A percentile compares a stretch with the other conserved stretches of the same genome.
Evolutionary conservation across 2,888 invertebrate genomes (phyloP).

Genomic region (Trilocha varians): DNA sequence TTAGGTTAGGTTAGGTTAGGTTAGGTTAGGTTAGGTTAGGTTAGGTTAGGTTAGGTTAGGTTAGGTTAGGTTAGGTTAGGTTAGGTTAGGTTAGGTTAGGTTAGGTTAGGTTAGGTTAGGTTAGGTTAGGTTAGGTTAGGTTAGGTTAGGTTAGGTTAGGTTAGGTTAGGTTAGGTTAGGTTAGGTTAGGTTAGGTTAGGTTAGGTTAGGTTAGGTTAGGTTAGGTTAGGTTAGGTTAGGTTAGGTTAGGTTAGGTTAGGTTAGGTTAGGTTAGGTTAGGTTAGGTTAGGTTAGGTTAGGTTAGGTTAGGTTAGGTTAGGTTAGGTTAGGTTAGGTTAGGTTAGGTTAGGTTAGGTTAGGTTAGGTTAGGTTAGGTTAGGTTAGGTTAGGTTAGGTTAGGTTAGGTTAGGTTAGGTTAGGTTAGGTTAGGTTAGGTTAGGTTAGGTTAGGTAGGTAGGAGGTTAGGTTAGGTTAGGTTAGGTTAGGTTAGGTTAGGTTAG

Average conservation of each 20-base stretch:
- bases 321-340: constrained; percentile 11
- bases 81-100: constrained; percentile 16
- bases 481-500: constrained; percentile 8
- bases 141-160: constrained; percentile 12
- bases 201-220: constrained; percentile 13
- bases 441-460: constrained; percentile 3
- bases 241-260: constrained; percentile 9
- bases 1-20: constrained; percentile 16
- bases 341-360: constrained; percentile 14
- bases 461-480: constrained; percentile 8
- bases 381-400: constrained; percentile 11
- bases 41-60: constrained; percentile 9
- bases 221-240: constrained; percentile 11
- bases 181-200: constrained; percentile 15
- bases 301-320: constrained; percentile 10
- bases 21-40: constrained; percentile 17
- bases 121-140: constrained; percentile 14
- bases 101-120: constrained; percentile 13
- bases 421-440: constrained; percentile 5
- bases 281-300: constrained; percentile 10
- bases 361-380: constrained; percentile 13
- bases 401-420: constrained; percentile 11
- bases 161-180: constrained; percentile 12
- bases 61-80: constrained; percentile 14
- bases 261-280: constrained; percentile 10